phyloP scores from a whole-genome alignment of 2,888 invertebrate species.

The Nycteola revayana region DNA sequence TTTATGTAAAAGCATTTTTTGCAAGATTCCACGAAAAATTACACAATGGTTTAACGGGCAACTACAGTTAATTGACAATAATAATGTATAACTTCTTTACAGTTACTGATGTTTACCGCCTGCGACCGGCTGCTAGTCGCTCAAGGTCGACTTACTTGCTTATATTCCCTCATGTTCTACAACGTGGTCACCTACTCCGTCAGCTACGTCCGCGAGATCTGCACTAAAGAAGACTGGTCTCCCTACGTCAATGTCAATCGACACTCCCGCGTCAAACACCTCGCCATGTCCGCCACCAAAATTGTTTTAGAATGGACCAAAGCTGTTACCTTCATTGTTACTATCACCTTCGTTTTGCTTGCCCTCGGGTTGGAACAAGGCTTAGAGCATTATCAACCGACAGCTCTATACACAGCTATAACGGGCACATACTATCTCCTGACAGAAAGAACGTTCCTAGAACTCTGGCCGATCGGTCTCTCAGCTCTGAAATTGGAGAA shows the following conservation, averaged over 20 bases:
- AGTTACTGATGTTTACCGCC: constrained; percentile 88
- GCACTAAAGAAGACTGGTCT: constrained; percentile 89
- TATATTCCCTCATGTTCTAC: constrained; percentile 91
- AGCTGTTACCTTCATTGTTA: constrained; percentile 89
- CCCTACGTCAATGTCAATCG: constrained; percentile 88
- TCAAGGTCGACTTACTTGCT: constrained; percentile 83
- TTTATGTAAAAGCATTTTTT: too few species aligned
- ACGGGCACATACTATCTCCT: constrained; percentile 87
- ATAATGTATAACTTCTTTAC: constrained; percentile 35
- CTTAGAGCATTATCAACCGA: constrained; percentile 87
- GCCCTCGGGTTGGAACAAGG: constrained; percentile 89
- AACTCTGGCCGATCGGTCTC: constrained; percentile 83
- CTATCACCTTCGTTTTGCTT: constrained; percentile 88
- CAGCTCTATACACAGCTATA: constrained; percentile 83
- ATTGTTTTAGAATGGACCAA: constrained; percentile 92
- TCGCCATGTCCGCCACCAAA: constrained; percentile 91
- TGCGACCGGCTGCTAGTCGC: constrained; percentile 85
- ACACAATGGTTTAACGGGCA: too few species aligned
- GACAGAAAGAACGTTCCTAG: constrained; percentile 87
- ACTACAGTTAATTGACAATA: too few species aligned
- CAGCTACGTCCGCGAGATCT: constrained; percentile 87
- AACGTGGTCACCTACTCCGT: constrained; percentile 90
- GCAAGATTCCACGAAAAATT: too few species aligned
- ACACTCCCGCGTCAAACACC: constrained; percentile 87
- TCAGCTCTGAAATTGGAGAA: constrained; percentile 82